Conservation (phyloP, 1,140 invertebrate species). For the Cepaea nemoralis region DNA sequence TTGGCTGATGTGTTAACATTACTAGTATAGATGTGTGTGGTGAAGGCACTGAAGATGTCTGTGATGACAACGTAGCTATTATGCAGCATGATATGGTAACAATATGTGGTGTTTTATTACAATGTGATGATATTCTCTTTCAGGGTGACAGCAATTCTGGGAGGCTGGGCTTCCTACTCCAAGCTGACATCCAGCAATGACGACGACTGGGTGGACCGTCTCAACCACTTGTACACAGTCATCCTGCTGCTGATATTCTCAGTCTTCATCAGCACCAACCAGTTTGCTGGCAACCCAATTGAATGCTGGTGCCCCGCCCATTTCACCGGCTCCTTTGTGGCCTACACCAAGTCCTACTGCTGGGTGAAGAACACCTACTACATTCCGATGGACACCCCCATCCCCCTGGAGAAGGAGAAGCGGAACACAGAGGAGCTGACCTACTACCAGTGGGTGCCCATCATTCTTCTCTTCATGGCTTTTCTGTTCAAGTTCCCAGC, state of each 20-base stretch:
- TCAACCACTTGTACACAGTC: constrained; percentile 66
- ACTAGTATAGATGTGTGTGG: no score
- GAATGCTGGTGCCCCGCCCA: constrained; percentile 72
- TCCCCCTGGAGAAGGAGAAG: constrained; percentile 58
- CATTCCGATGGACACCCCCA: constrained; percentile 66
- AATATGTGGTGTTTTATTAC: no score
- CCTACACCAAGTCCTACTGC: constrained; percentile 72
- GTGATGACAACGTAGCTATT: no score
- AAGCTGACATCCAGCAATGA: constrained; percentile 67
- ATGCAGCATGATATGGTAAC: no score
- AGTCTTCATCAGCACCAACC: constrained; percentile 62
- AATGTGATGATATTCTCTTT: background rate
- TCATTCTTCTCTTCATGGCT: constrained; percentile 68
- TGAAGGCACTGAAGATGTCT: no score
- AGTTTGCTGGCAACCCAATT: constrained; percentile 86
- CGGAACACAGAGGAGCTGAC: constrained; percentile 61
- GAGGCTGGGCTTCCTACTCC: constrained; percentile 64
- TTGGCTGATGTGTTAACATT: no score
- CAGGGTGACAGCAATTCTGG: constrained; percentile 62
- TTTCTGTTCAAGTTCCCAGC: constrained; percentile 69
- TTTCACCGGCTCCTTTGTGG: constrained; percentile 70
- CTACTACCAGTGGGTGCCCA: constrained; percentile 71
- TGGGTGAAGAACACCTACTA: constrained; percentile 74
- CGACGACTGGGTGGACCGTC: constrained; percentile 66
- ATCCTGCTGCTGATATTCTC: constrained; percentile 63